Percentiles rank a stretch among this genome's conserved stretches.
Evolutionary conservation across 1,140 invertebrate genomes (phyloP).

Genomic region (Melanaphis sacchari): DNA sequence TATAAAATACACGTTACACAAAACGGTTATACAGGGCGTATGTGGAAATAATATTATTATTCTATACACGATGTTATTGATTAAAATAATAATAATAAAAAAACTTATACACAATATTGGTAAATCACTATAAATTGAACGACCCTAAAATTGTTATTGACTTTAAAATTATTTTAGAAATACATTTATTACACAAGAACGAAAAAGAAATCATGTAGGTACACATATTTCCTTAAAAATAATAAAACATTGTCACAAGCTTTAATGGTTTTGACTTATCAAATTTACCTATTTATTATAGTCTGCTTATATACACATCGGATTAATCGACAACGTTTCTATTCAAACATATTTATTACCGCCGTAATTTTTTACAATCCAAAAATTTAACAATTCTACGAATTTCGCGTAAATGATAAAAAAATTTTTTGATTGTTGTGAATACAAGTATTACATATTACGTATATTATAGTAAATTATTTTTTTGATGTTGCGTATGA

Average conservation of each 20-base stretch:
- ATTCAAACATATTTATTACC: not conserved
- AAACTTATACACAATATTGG: not conserved
- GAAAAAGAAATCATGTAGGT: not conserved
- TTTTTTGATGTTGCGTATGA: not conserved
- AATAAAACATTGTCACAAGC: constrained; percentile 17
- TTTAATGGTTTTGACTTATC: not conserved
- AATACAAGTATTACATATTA: too few relatives aligned
- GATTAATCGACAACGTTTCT: not conserved
- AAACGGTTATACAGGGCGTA: not conserved
- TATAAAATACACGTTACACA: constrained; percentile 34
- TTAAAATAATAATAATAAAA: not conserved
- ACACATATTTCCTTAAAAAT: constrained; percentile 1
- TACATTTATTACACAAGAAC: not conserved
- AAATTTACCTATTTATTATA: not conserved
- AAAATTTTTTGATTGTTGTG: too few relatives aligned
- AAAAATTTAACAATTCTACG: not conserved
- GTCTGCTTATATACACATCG: not conserved
- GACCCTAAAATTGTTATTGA: constrained; percentile 2
- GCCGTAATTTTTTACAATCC: not conserved
- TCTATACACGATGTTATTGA: not conserved
- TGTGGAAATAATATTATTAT: not conserved
- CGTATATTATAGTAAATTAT: not conserved
- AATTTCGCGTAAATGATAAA: not conserved
- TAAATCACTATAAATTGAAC: not conserved
- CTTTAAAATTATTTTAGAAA: constrained; percentile 13